Evolutionary conservation across 92 coral and sea anemone genomes (phyloP), one percentile per base, ranked within the genome.

Genomic region (Epizoanthus stellaris): DNA sequence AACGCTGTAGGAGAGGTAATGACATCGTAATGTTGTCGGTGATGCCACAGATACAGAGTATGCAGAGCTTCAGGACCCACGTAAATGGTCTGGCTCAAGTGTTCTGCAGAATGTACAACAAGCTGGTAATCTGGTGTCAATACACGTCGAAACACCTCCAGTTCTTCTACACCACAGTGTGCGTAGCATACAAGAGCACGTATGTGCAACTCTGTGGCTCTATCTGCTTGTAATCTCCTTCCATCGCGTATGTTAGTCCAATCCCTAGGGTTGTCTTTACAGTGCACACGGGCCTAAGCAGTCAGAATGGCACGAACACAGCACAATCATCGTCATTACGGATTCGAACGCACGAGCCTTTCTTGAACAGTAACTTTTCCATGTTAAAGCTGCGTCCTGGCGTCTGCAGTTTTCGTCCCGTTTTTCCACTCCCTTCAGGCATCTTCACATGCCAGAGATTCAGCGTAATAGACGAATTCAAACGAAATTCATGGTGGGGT

Each of bases 381-480:
- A 20, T 3, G 47, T 45, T 4, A 68, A 69, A 25, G 69, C 8
- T 4, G 8, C 49, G 49, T 43, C 5, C 49, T 7, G 49, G 49
- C 5, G 6, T 4, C 8, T 4, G 5, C 49, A 43, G 8, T 4
- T 7, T 4, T 43, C 8, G 5, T 7, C 8, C 8, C 49, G 49
- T 7, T 43, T 43, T 43, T 43, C 49, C 49, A 4, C 13, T 7
- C 86, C 86, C 19, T 30, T 9, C 6, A 57, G 84, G 73, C 84
- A 79, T 61, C 23, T 79, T 43, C 14, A 79, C 84, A 60, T 79
- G 77, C 14, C 69, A 39, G 14, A 82, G 6, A 42, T 70, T 82
- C 10, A 82, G 52, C 14, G 56, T 67, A 7, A 43, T 43, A 4
- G 49, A 43, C 49, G 9, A 75, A 43, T 43, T 7, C 49, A 43